A percentile compares a stretch with the other conserved stretches of the same genome.
Evolutionary conservation across 2,113 vertebrate species (phyloP).

Genomic region (Phrynocephalus versicolor): DNA sequence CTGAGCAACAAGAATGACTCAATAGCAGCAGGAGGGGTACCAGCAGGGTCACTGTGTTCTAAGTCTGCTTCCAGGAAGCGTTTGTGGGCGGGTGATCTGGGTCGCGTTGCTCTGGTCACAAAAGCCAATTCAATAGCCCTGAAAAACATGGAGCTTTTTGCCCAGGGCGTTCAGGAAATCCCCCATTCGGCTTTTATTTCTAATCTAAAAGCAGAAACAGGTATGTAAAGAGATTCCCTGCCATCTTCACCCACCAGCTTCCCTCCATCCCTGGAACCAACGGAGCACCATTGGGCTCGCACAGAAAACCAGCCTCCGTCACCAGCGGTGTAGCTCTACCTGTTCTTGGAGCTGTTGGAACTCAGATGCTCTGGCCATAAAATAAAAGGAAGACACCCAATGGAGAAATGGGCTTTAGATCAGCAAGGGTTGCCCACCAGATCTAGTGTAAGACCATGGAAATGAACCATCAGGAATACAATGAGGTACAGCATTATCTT

Average conservation of each 20-base stretch:
- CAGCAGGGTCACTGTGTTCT: background rate
- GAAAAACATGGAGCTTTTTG: background rate
- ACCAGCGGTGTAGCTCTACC: background rate
- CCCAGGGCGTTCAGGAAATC: background rate
- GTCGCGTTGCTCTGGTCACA: background rate
- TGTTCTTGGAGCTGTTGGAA: background rate
- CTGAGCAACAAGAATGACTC: too few relatives aligned
- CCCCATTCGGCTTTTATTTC: too few relatives aligned
- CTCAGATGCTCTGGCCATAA: background rate
- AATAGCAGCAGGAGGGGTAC: background rate
- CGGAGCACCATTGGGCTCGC: too few relatives aligned
- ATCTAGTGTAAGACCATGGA: background rate
- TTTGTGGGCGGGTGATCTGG: background rate
- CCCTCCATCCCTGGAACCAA: background rate
- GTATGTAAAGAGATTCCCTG: too few relatives aligned
- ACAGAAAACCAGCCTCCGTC: too few relatives aligned
- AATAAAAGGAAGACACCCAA: background rate
- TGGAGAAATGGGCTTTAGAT: background rate
- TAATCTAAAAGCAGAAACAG: background rate
- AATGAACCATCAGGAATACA: background rate
- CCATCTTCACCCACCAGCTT: background rate
- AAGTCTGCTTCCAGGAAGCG: background rate
- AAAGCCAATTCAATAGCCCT: background rate
- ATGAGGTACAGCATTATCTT: background rate
- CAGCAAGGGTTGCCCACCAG: background rate